Percentiles rank a stretch among this genome's conserved stretches.
phyloP scores from a whole-genome alignment of 2,888 invertebrate genomes.

The Ceraclea dissimilis region DNA sequence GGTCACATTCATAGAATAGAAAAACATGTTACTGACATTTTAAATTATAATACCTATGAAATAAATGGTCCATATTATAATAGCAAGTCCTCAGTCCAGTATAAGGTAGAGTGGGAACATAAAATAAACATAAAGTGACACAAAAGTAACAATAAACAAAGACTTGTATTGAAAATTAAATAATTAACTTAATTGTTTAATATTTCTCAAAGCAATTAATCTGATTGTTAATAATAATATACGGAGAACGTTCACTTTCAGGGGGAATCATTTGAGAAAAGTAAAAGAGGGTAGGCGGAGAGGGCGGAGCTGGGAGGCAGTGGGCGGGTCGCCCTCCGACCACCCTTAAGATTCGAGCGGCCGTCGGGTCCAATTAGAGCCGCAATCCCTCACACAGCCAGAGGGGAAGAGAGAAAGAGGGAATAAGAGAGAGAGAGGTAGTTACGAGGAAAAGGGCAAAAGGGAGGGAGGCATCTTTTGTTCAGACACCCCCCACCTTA shows the following conservation, averaged over 20 bases:
- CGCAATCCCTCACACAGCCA: constrained; percentile 51
- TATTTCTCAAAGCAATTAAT: not conserved
- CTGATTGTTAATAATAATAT: constrained; percentile 1
- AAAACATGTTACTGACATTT: too few species aligned
- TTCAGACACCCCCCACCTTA: constrained; percentile 28
- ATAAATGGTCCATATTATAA: too few species aligned
- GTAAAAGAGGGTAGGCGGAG: constrained; percentile 10
- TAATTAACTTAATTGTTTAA: not conserved
- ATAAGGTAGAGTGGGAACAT: too few species aligned
- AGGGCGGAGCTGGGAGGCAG: constrained; percentile 34
- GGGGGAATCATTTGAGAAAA: constrained; percentile 10
- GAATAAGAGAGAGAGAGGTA: constrained; percentile 28
- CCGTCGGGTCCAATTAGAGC: constrained; percentile 52
- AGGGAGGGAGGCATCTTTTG: constrained; percentile 36
- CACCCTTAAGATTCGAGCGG: constrained; percentile 52
- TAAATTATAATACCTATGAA: too few species aligned
- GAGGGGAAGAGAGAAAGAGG: constrained; percentile 28
- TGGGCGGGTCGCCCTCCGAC: constrained; percentile 39
- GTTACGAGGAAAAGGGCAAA: constrained; percentile 43
- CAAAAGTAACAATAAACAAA: too few species aligned
- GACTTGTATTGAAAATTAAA: too few species aligned
- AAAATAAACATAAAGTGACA: too few species aligned
- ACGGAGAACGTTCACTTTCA: constrained; percentile 4
- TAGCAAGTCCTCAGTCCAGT: too few species aligned
- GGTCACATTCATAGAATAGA: too few species aligned